These are phyloP conservation scores for Staurois parvus DNA, from an alignment of 2,797 vertebrate genomes.

Conservation along the genomic window DNA sequence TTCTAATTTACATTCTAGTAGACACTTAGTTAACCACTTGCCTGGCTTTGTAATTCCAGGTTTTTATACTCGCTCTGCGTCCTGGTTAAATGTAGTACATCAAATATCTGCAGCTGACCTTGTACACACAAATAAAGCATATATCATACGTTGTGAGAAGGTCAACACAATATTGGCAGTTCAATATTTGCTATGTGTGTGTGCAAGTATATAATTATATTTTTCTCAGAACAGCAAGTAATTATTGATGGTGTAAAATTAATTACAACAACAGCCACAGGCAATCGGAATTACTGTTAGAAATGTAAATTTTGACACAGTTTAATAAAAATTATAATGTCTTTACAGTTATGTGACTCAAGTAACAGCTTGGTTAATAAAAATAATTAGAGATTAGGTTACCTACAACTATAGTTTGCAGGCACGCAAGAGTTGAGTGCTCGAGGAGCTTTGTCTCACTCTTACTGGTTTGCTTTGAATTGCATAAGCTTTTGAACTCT, in stretches of 20 bases:
- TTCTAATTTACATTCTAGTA: too few relatives aligned
- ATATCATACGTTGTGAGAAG: not conserved
- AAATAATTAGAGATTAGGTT: not conserved
- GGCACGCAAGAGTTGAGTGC: not conserved
- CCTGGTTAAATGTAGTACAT: not conserved
- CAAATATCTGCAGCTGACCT: not conserved
- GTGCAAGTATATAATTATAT: not conserved
- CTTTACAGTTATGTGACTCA: not conserved
- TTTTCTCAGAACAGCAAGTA: not conserved
- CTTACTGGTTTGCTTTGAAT: not conserved
- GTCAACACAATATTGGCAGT: not conserved
- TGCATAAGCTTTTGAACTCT: not conserved
- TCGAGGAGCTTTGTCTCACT: not conserved
- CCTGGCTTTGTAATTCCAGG: too few relatives aligned
- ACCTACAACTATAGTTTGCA: not conserved
- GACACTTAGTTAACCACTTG: too few relatives aligned
- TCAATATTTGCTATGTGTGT: not conserved
- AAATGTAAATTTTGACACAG: not conserved
- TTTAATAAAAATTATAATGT: not conserved
- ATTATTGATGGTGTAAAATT: not conserved
- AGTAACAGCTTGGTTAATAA: not conserved
- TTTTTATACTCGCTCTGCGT: not conserved
- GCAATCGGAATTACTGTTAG: constrained; percentile 1
- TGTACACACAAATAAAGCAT: not conserved
- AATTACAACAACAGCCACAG: constrained; percentile 1